Percentiles rank a stretch among this genome's conserved stretches.
Conservation (phyloP, 2,113 vertebrate genomes). For the Panurus biarmicus region DNA sequence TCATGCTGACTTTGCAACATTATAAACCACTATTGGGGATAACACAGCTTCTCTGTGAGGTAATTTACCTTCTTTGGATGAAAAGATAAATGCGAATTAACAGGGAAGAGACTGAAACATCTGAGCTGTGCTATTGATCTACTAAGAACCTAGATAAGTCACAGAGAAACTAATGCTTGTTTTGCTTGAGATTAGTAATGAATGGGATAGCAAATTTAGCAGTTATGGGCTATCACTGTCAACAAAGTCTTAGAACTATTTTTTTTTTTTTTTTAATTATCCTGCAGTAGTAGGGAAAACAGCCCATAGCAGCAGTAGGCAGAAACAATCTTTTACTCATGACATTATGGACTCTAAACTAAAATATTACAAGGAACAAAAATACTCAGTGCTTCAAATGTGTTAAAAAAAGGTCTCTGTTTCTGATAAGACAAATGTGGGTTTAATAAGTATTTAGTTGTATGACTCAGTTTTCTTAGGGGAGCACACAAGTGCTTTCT, state of each 20-base stretch:
- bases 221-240: slow-evolving; percentile 29
- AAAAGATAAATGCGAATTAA: slow-evolving; percentile 52
- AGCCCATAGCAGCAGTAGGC: neutral
- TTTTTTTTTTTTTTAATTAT: neutral
- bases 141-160: slow-evolving; percentile 41
- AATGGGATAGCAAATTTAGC: slow-evolving; percentile 17
- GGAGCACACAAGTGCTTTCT: neutral
- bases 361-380: neutral
- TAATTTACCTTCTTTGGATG: slow-evolving; percentile 43
- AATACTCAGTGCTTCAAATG: neutral
- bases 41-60: slow-evolving; percentile 15
- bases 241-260: neutral
- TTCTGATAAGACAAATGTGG: neutral
- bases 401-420: neutral
- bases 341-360: neutral
- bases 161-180: slow-evolving; percentile 19
- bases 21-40: neutral
- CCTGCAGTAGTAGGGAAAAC: neutral
- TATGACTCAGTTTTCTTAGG: neutral
- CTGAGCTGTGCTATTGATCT: slow-evolving; percentile 51
- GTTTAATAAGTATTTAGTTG: neutral
- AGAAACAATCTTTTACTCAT: neutral
- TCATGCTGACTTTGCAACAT: slow-evolving; percentile 48
- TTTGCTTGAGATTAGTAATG: slow-evolving; percentile 23
- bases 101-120: slow-evolving; percentile 16